Conservation (phyloP, 2,888 invertebrate genomes). For the Agrochola circellaris region DNA sequence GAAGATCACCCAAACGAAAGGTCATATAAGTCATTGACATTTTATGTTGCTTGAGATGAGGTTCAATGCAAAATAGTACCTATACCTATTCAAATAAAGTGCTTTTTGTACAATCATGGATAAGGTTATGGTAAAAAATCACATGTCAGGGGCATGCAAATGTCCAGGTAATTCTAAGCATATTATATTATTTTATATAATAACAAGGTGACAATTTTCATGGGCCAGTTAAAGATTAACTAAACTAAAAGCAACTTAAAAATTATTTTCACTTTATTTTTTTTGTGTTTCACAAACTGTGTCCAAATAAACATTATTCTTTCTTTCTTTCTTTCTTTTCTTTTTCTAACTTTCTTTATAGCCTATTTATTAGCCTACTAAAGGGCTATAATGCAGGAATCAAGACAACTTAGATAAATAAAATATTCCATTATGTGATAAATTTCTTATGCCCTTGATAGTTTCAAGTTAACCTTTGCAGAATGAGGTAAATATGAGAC, state of each 20-base stretch:
- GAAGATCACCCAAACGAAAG: constrained; percentile 38
- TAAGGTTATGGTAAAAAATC: constrained; percentile 8
- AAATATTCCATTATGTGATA: not conserved
- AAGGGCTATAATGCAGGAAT: not conserved
- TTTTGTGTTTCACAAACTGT: too few species aligned
- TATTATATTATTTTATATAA: not conserved
- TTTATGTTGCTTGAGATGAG: constrained; percentile 4
- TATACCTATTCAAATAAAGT: constrained; percentile 1
- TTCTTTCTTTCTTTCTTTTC: too few species aligned
- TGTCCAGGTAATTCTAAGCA: not conserved
- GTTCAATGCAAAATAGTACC: constrained; percentile 24
- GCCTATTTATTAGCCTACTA: not conserved
- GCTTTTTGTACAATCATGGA: not conserved
- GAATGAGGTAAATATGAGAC: not conserved
- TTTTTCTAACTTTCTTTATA: not conserved
- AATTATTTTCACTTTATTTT: too few species aligned
- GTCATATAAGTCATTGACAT: constrained; percentile 39
- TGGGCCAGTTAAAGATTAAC: not conserved
- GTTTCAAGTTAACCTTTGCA: not conserved
- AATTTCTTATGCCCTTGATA: not conserved
- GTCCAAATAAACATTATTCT: too few species aligned
- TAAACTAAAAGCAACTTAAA: too few species aligned
- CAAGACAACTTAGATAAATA: too few species aligned
- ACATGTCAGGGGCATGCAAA: not conserved
- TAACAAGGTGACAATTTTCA: not conserved